Evolutionary conservation across 2,113 vertebrate species (phyloP), one percentile per base, ranked within the genome.

Genomic region (Notiomystis cincta): DNA sequence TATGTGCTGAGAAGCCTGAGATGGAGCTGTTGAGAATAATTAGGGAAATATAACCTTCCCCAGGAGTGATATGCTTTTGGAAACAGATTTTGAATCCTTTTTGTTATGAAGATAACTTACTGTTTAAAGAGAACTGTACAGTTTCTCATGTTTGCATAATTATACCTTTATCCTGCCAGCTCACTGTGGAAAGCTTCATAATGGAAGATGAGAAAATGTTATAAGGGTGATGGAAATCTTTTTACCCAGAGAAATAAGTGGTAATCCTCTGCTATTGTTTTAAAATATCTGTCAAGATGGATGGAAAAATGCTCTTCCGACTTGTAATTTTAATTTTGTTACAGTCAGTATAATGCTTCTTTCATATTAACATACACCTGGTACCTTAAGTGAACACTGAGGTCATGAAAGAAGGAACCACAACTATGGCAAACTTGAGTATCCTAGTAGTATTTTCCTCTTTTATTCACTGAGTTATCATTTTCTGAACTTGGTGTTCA

Each of bases 141-240:
- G 47, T 86, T 94, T 66, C 80, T 78, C 31, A 79, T 58, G 77
- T 93, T 94, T 93, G 38, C 35, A 50, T 95, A 85, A 89, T 92
- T 77, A 28, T 18, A 67, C n/a, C 42, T 94, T 94, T 61, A 56
- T 77, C 79, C 92, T 94, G 42, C 50, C 53, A 87, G 45, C 51
- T 53, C 33, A 54, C 56, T 64, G 35, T 75, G 40, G 38, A 83
- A 87, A 77, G n/a, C 40, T 38, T 73, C 45, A 13, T 87, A 85
- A 60, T 87, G n/a, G 58, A 90, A 67, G n/a, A 65, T 61, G 7
- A 87, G 48, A 76, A 95, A 84, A 62, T 33, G 15, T 81, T 87
- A 51, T 78, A 88, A 88, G 23, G 28, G 7, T 75, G 47, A 38
- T 69, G 22, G 15, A 47, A 79, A 35, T 45, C 23, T 66, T 90